Conservation (phyloP, 2,888 invertebrate species). For the Hyalella azteca region DNA sequence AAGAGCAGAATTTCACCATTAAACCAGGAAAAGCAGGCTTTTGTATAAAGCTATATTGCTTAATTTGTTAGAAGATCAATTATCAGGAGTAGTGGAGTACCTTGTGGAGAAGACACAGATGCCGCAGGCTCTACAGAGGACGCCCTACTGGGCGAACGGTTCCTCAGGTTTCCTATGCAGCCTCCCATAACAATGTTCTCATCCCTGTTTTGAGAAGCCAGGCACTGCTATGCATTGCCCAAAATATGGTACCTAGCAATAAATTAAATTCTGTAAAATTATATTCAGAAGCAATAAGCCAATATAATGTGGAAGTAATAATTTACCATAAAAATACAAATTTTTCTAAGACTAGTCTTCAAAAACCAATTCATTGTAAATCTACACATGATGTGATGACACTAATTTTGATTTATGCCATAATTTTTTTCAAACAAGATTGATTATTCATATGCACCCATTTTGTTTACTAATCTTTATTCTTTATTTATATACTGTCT, state of each 20-base stretch:
- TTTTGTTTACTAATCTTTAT: too few species aligned
- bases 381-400: too few species aligned
- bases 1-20: background rate
- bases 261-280: too few species aligned
- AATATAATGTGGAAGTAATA: too few species aligned
- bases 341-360: too few species aligned
- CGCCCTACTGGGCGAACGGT: conserved; percentile 2
- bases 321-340: too few species aligned
- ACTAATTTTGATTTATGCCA: too few species aligned
- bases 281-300: too few species aligned
- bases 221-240: conserved; percentile 11
- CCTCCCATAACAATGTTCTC: conserved; percentile 4
- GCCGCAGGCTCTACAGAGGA: background rate
- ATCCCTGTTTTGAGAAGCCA: background rate
- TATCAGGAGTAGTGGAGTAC: background rate
- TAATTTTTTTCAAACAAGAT: too few species aligned
- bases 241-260: background rate
- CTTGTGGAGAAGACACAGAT: background rate
- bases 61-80: background rate
- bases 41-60: background rate
- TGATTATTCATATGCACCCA: too few species aligned
- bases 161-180: background rate
- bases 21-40: background rate
- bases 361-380: too few species aligned
- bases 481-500: too few species aligned